Evolutionary conservation across 2,113 vertebrate species (phyloP), one percentile per base, ranked within the genome.

Genomic region (Rutilus rutilus): DNA sequence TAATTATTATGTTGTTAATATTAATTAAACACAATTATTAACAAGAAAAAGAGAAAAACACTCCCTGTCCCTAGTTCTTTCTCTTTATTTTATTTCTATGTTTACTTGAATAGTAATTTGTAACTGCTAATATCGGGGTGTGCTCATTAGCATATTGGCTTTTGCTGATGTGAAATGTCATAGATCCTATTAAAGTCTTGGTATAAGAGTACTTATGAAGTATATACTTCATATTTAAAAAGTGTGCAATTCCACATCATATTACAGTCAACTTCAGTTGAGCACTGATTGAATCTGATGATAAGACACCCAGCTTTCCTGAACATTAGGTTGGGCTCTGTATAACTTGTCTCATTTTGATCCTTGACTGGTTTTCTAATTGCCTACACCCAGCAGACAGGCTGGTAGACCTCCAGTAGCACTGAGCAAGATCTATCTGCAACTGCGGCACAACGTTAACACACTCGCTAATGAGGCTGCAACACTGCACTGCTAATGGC

Each of bases 401-500:
- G 45, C 67, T 62, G 80, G 57, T 86, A 59, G 82, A 86, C 75
- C 81, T 82, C 50, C 64, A 86, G 64, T 57, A 75, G 71, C 45
- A 30, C 71, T 10, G 23, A 86, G 78, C 52, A 54, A 78, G 83
- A 87, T 86, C 69, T 71, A 59, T 65, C 60, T 57, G 36, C 30
- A 62, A 74, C 67, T 54, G 73, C 54, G 30, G 74, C 65, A 76
- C 74, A 23, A 45, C 74, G 25, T 59, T 82, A 59, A 85, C 50
- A 57, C 50, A 60, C 27, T 62, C 64, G 57, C 83, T 89, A 89
- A 89, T 87, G 79, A 87, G 86, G 77, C 52, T 52, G 77, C 74
- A 75, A 89, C 50, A 84, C 86, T 78, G 83, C 80, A 82, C 84
- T 8, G 36, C 84, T 90, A 89, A 89, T 87, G 84, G 86, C 76